These are phyloP conservation scores for Xanthostigma xanthostigma DNA, from an alignment of 2,888 invertebrate species.

Conservation along the genomic window DNA sequence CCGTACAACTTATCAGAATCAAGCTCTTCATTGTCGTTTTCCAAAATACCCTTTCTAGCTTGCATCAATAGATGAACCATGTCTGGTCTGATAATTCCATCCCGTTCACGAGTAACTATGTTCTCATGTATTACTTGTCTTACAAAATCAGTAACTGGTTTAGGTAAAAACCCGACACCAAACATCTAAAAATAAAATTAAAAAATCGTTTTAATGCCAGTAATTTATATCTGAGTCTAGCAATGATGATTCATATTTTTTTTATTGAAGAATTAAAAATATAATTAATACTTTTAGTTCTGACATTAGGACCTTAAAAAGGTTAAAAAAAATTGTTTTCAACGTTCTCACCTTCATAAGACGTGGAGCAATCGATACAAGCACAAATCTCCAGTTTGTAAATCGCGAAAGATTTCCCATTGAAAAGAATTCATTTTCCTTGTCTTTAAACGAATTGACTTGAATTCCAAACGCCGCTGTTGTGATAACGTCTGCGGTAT, in stretches of 20 bases:
- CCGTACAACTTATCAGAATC: conserved; percentile 3
- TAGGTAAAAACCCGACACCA: conserved; percentile 8
- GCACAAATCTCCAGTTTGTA: no score
- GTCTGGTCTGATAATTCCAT: conserved; percentile 18
- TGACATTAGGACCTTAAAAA: no score
- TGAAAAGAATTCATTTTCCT: conserved; percentile 10
- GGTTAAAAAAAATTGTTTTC: no score
- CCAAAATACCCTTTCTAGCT: conserved; percentile 28
- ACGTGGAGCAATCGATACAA: no score
- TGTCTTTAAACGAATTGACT: conserved; percentile 8
- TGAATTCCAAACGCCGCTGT: conserved; percentile 10
- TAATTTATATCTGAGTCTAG: no score
- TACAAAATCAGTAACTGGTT: conserved; percentile 13
- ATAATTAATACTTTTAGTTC: no score
- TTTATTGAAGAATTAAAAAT: no score
- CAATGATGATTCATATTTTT: no score
- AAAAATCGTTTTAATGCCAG: no score
- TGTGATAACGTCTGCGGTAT: conserved; percentile 11
- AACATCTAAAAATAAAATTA: conserved; percentile 9
- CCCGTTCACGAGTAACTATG: conserved; percentile 14
- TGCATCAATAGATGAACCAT: conserved; percentile 41
- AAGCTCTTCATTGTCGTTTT: conserved; percentile 11
- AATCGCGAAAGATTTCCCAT: conserved; percentile 15
- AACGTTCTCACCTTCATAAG: no score
- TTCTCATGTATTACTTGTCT: conserved; percentile 13